These are phyloP conservation scores for Glossophaga mutica DNA, from an alignment of 2,797 vertebrate species.

Conservation along the genomic window DNA sequence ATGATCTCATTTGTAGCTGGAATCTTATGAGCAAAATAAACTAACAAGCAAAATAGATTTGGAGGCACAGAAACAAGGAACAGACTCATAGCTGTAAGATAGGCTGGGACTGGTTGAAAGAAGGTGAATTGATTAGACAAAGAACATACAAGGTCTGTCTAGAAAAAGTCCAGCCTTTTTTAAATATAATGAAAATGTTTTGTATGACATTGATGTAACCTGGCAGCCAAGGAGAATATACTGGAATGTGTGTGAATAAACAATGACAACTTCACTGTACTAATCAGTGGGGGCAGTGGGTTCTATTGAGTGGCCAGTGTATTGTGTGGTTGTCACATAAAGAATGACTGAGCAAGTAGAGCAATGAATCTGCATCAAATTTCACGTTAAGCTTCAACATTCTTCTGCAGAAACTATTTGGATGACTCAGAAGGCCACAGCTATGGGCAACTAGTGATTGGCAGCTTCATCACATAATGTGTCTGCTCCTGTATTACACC, in stretches of 20 bases:
- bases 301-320: neutral
- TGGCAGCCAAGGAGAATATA: neutral
- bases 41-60: neutral
- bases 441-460: neutral
- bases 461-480: neutral
- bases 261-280: neutral
- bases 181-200: neutral
- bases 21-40: neutral
- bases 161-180: neutral
- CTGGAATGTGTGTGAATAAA: neutral
- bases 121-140: neutral
- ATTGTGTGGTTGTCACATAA: neutral
- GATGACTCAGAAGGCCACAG: neutral
- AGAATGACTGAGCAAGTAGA: neutral
- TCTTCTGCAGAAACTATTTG: neutral
- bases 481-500: neutral
- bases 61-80: neutral
- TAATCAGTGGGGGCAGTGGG: neutral
- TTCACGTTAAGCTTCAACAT: neutral
- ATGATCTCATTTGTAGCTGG: neutral
- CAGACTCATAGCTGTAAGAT: neutral
- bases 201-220: neutral
- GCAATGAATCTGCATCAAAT: neutral
- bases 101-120: neutral
- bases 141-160: neutral